phyloP scores from a whole-genome alignment of 1,140 invertebrate genomes.

The Kradibia gibbosae region DNA sequence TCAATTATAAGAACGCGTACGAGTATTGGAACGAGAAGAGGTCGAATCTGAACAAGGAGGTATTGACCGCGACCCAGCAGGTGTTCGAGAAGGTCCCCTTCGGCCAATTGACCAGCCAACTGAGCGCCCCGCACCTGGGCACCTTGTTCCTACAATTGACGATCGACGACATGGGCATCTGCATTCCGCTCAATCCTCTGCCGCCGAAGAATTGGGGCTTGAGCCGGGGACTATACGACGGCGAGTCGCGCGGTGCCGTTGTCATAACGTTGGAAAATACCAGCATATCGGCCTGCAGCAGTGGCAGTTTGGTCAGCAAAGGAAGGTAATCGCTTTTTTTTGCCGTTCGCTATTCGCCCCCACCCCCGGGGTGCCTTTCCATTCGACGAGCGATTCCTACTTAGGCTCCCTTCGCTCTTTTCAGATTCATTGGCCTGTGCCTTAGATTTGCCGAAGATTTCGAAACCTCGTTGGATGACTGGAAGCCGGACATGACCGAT shows the following conservation, averaged over 20 bases:
- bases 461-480: slow-evolving; percentile 95
- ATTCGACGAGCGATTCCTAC: too few species aligned
- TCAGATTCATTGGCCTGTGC: slow-evolving; percentile 91
- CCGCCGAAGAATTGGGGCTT: slow-evolving; percentile 79
- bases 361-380: too few species aligned
- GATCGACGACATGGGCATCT: slow-evolving; percentile 97
- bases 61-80: slow-evolving; percentile 86
- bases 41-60: slow-evolving; percentile 89
- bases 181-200: slow-evolving; percentile 89
- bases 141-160: slow-evolving; percentile 95
- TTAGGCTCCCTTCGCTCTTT: too few species aligned
- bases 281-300: slow-evolving; percentile 89
- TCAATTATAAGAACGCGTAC: slow-evolving; percentile 99
- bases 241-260: slow-evolving; percentile 89
- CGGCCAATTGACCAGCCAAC: slow-evolving; percentile 82
- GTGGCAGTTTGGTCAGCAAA: slow-evolving; percentile 84
- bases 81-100: slow-evolving; percentile 83
- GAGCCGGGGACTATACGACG: slow-evolving; percentile 79
- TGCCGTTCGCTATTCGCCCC: too few species aligned
- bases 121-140: slow-evolving; percentile 83
- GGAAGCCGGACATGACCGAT: slow-evolving; percentile 93
- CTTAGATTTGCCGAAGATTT: slow-evolving; percentile 97
- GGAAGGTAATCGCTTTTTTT: slow-evolving; percentile 69
- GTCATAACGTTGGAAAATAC: slow-evolving; percentile 96
- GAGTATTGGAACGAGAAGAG: slow-evolving; percentile 99